Evolutionary conservation across 2,888 invertebrate species (phyloP).

Genomic region (Nesidiocoris tenuis): DNA sequence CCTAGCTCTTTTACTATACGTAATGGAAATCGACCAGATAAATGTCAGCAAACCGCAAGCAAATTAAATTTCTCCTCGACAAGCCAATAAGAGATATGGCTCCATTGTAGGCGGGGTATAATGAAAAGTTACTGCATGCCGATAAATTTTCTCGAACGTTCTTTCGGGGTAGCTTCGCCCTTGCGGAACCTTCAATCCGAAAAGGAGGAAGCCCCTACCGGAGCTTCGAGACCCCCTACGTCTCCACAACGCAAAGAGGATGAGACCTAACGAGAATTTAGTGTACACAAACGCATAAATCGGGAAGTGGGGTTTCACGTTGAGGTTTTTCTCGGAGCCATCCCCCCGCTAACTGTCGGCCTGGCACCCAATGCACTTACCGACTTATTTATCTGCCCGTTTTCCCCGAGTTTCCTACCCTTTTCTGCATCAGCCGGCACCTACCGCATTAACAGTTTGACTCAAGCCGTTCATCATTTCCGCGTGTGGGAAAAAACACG

Average conservation of each 20-base stretch:
- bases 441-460: background rate
- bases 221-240: background rate
- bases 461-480: background rate
- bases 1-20: too few relatives aligned
- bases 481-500: background rate
- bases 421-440: slow-evolving; percentile 17
- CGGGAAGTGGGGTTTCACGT: slow-evolving; percentile 1
- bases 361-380: slow-evolving; percentile 35
- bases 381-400: slow-evolving; percentile 28
- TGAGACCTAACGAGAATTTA: slow-evolving; percentile 40
- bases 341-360: background rate
- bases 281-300: slow-evolving; percentile 45
- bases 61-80: too few relatives aligned
- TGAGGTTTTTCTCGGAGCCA: background rate
- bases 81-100: too few relatives aligned
- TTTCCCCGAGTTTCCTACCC: slow-evolving; percentile 12
- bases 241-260: slow-evolving; percentile 28
- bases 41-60: too few relatives aligned
- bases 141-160: background rate
- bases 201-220: background rate
- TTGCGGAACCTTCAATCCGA: background rate
- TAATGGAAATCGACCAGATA: too few relatives aligned
- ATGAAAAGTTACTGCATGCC: background rate
- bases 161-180: background rate
- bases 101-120: too few relatives aligned